Conservation (phyloP, 2,888 invertebrate species). For the Patella depressa region DNA sequence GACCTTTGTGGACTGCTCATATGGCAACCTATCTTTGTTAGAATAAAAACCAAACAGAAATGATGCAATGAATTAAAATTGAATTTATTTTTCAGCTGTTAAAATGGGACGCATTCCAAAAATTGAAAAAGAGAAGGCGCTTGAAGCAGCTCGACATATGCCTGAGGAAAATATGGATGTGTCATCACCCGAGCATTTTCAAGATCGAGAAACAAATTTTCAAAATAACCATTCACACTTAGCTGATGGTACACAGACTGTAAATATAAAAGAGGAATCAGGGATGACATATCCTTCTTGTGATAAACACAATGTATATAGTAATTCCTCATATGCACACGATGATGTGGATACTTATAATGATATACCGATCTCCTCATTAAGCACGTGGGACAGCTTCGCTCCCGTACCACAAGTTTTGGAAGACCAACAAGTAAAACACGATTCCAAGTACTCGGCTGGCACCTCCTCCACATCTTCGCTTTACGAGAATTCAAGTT, state of each 20-base stretch:
- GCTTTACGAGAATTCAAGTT: not conserved
- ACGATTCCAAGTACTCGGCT: not conserved
- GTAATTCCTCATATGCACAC: not conserved
- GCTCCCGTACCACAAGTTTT: not conserved
- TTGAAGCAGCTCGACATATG: slow-evolving; percentile 42
- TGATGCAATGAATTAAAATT: not conserved
- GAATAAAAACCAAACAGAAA: no score
- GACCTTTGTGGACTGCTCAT: no score
- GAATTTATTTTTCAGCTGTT: slow-evolving; percentile 57
- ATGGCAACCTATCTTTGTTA: no score
- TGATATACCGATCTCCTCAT: no score
- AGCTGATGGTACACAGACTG: not conserved
- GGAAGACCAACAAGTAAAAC: not conserved
- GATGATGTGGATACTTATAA: not conserved
- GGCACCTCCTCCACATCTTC: not conserved
- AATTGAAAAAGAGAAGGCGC: slow-evolving; percentile 65
- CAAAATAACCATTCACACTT: not conserved
- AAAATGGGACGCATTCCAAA: slow-evolving; percentile 71
- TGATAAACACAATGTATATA: not conserved
- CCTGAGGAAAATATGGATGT: not conserved
- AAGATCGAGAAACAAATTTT: not conserved
- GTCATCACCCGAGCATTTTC: not conserved
- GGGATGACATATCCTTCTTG: not conserved
- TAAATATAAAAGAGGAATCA: slow-evolving; percentile 1
- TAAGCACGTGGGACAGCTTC: not conserved